A percentile compares a stretch with the other conserved stretches of the same genome.
phyloP scores from a whole-genome alignment of 2,113 vertebrate genomes.

The Macaca fascicularis region DNA sequence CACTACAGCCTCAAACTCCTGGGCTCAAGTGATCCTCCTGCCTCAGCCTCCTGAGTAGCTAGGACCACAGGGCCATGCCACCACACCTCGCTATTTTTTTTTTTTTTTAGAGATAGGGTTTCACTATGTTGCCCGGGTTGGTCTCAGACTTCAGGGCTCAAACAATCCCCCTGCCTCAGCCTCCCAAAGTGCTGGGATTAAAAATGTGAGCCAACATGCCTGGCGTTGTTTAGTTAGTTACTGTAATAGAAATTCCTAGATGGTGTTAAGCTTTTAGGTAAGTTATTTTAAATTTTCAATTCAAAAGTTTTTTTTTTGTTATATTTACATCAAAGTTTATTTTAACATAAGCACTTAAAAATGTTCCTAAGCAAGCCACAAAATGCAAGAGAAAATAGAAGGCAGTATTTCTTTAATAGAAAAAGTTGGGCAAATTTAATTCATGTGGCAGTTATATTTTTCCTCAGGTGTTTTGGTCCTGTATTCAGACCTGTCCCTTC shows the following conservation, averaged over 20 bases:
- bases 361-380: conserved; percentile 7
- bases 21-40: no score
- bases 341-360: conserved; percentile 36
- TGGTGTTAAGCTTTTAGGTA: neutral
- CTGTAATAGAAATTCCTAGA: neutral
- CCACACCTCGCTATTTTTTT: no score
- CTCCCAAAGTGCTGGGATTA: no score
- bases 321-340: neutral
- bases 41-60: no score
- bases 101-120: no score
- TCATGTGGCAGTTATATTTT: neutral
- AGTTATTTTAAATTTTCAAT: conserved; percentile 9
- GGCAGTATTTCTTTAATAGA: neutral
- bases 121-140: no score
- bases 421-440: neutral
- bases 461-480: neutral
- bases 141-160: no score
- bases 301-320: conserved; percentile 39
- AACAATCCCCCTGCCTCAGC: no score
- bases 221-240: neutral
- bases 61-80: no score
- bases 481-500: neutral
- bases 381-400: neutral
- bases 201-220: no score
- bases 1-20: no score